Base-by-base conservation (phyloP, 2,888 invertebrate genomes). In the Neoscelio sp. region DNA sequence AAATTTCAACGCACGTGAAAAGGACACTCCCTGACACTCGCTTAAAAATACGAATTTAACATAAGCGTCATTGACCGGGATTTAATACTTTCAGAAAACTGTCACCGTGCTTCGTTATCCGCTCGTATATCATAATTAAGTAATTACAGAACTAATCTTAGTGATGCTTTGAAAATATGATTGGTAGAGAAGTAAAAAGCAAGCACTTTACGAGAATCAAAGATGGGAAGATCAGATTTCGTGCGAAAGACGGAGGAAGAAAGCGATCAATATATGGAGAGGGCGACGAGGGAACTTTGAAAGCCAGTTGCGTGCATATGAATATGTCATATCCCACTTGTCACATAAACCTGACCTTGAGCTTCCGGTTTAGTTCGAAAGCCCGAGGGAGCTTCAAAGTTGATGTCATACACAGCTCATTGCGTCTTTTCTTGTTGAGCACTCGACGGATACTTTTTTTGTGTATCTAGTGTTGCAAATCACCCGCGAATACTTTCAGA, bases 291-390 rank as follows among this genome's bases (percentile, higher is more conserved):
- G 23, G 20, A 56, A 73, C 42, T 74, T 65, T 12, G 50, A 65
- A 65, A 56, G 50, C 50, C 15, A 44, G 62, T 76, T 76, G 62
- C 62, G 68, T 62, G 67, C 18, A 48, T 60, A 54, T 75, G 68
- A 68, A 67, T 67, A 62, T 48, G 68, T 40, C 67, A 70, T 56
- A 50, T 64, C 42, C 56, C 56, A 50, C 56, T 70, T 70, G 76
- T 70, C 76, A 77, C 33, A 64, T 70, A 56, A 70, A 70, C 76
- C 64, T 77, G 70, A 77, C 76, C 64, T 77, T 77, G 70, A 76
- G 33, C 40, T 68, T 70, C 35, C 62, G 46, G 38, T 62, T 67
- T 44, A 50, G 52, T 54, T 67, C 15, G 44, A 67, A 67, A 54
- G 23, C 62, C 18, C 33, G 10, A 30, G 26, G 40, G 50, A 76